Conservation (phyloP, 2,797 vertebrate genomes). For the Sebastes steindachneri region DNA sequence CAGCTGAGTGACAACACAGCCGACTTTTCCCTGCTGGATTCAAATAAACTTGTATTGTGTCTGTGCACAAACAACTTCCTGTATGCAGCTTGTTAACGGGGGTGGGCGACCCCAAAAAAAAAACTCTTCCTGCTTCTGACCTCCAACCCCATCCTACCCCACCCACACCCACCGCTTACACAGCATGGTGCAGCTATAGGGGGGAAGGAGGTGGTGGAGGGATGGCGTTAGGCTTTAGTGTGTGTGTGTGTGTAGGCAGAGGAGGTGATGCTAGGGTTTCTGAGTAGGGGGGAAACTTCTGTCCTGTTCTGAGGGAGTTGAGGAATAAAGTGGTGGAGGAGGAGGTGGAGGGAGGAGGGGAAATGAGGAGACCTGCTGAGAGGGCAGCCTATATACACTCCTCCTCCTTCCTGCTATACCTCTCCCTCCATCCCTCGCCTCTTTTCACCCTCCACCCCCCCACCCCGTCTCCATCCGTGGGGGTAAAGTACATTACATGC, state of each 20-base stretch:
- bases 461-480: constrained; percentile 75
- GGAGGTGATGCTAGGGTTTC: constrained; percentile 55
- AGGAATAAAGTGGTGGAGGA: constrained; percentile 56
- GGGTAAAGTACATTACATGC: constrained; percentile 94
- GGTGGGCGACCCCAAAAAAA: constrained; percentile 13
- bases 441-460: constrained; percentile 14
- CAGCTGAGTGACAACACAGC: constrained; percentile 47
- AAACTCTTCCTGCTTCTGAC: constrained; percentile 74
- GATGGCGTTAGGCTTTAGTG: constrained; percentile 20
- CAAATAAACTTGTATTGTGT: constrained; percentile 77
- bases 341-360: constrained; percentile 80
- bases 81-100: constrained; percentile 70
- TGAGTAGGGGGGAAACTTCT: constrained; percentile 3
- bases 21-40: constrained; percentile 64
- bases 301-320: constrained; percentile 44
- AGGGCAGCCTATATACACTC: constrained; percentile 87
- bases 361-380: constrained; percentile 88
- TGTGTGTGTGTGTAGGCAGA: constrained; percentile 14
- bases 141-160: constrained; percentile 67
- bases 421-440: constrained; percentile 70
- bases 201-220: constrained; percentile 11
- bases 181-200: constrained; percentile 72
- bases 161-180: constrained; percentile 59
- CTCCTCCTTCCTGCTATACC: constrained; percentile 72
- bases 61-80: constrained; percentile 80